These are phyloP conservation scores for Etheostoma perlongum DNA, from an alignment of 2,797 vertebrate genomes.

Conservation along the genomic window DNA sequence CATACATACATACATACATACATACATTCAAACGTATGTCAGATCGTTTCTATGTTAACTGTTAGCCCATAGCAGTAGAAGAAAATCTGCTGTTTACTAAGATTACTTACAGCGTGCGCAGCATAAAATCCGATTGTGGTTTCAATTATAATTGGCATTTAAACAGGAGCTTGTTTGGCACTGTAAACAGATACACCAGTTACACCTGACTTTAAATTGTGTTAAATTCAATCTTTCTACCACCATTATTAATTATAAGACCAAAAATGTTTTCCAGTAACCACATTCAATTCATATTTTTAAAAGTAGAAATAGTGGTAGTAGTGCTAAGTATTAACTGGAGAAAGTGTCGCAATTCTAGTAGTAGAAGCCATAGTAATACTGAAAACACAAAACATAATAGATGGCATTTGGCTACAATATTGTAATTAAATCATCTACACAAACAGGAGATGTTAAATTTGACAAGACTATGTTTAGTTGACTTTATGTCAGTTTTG, in stretches of 20 bases:
- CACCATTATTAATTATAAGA: not conserved
- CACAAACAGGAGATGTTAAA: not conserved
- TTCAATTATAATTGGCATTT: not conserved
- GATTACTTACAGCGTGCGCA: not conserved
- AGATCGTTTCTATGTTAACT: too few relatives aligned
- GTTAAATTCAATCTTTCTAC: not conserved
- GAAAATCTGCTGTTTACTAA: not conserved
- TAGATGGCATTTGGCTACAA: not conserved
- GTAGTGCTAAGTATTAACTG: not conserved
- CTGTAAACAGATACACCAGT: not conserved
- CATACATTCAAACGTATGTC: too few relatives aligned
- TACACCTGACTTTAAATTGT: not conserved
- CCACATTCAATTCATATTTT: not conserved
- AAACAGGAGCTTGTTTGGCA: not conserved
- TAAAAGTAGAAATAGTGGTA: not conserved
- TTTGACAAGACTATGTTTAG: not conserved
- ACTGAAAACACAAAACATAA: not conserved
- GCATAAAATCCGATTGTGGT: not conserved
- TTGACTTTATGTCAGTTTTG: not conserved
- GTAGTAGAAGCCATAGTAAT: not conserved
- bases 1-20: not conserved
- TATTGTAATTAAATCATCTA: not conserved
- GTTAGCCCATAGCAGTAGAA: too few relatives aligned
- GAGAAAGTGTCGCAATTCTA: not conserved
- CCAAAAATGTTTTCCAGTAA: not conserved